Percentiles rank a stretch among this genome's conserved stretches.
These are phyloP conservation scores for Hypotaenidia okinawae DNA, from an alignment of 2,797 vertebrate genomes.

Conservation along the genomic window DNA sequence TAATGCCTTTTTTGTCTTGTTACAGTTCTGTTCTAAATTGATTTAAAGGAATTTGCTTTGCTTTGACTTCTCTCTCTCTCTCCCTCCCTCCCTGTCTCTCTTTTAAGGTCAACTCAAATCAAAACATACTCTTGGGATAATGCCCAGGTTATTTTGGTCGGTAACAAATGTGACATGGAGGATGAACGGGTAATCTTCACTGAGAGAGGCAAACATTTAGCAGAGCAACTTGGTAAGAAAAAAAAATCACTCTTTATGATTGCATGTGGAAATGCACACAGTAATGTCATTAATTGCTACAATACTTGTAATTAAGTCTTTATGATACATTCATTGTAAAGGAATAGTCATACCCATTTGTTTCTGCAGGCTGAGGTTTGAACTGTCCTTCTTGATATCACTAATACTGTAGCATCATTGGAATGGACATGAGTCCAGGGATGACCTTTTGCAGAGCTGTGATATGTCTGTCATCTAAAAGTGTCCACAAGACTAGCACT, in stretches of 20 bases:
- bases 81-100: not conserved
- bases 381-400: not conserved
- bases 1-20: not conserved
- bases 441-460: not conserved
- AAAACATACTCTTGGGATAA: conserved; percentile 99
- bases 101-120: conserved; percentile 95
- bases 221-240: conserved; percentile 93
- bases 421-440: not conserved
- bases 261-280: not conserved
- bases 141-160: conserved; percentile 95
- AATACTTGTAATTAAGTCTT: not conserved
- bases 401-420: not conserved
- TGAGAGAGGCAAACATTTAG: conserved; percentile 91
- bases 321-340: not conserved
- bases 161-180: conserved; percentile 98
- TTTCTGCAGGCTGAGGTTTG: not conserved
- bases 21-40: not conserved
- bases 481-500: not conserved
- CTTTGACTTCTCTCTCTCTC: conserved; percentile 21
- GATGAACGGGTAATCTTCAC: conserved; percentile 93
- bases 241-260: not conserved
- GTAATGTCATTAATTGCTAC: not conserved
- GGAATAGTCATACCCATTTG: not conserved
- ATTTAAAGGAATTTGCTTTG: not conserved
- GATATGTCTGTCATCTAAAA: not conserved